These are phyloP conservation scores for Euthynnus affinis DNA, from an alignment of 2,797 vertebrate genomes.

Conservation along the genomic window DNA sequence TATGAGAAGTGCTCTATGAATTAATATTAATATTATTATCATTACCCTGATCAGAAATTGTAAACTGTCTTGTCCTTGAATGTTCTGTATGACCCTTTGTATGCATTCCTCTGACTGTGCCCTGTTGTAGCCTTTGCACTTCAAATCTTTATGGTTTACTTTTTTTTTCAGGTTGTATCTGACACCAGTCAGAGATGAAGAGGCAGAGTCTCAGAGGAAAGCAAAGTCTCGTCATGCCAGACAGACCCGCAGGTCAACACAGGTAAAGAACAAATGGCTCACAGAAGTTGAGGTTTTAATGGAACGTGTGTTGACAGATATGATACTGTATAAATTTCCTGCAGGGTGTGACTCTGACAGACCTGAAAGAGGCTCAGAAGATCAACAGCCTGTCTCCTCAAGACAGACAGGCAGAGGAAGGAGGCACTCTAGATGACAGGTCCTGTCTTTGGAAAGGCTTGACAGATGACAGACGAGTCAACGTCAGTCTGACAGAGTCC, in stretches of 20 bases:
- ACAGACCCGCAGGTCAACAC: constrained; percentile 94
- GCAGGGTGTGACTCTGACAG: constrained; percentile 94
- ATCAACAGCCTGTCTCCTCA: constrained; percentile 83
- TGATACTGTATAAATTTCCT: constrained; percentile 26
- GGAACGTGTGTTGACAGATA: constrained; percentile 10
- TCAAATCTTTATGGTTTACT: neutral
- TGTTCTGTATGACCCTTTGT: neutral
- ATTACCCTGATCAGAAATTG: no score
- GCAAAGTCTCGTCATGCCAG: constrained; percentile 94
- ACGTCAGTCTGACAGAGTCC: constrained; percentile 22
- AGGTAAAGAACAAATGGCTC: constrained; percentile 79
- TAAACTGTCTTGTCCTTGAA: neutral
- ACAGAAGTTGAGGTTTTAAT: neutral
- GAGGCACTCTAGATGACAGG: constrained; percentile 47
- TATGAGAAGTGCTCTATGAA: neutral
- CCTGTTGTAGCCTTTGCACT: neutral
- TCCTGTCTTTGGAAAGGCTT: constrained; percentile 50
- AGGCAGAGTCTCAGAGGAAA: constrained; percentile 94
- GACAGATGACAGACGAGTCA: constrained; percentile 55
- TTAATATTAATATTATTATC: neutral
- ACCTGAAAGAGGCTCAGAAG: constrained; percentile 92
- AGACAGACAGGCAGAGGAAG: constrained; percentile 83
- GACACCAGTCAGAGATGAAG: constrained; percentile 92
- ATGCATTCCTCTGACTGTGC: neutral
- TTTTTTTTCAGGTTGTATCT: constrained; percentile 79